Evolutionary conservation across 1,140 invertebrate species (phyloP).

Genomic region (Bilobella aurantiaca): DNA sequence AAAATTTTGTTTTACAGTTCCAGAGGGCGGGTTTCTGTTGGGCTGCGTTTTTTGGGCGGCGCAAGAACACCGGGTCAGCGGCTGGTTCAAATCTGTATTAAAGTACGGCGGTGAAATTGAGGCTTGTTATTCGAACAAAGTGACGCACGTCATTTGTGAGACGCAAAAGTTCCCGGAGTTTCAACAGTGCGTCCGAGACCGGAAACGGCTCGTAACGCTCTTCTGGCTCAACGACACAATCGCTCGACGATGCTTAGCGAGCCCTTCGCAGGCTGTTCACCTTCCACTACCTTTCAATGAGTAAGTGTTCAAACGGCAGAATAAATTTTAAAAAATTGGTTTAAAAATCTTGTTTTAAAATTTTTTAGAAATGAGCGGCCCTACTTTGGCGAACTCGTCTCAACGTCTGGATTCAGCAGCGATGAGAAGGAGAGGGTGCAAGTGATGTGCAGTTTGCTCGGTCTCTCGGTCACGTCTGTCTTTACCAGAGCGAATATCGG

Average conservation of each 20-base stretch:
- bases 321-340: no score
- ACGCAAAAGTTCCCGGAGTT: slow-evolving; percentile 79
- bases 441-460: slow-evolving; percentile 68
- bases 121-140: slow-evolving; percentile 62
- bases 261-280: slow-evolving; percentile 85
- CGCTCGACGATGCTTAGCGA: slow-evolving; percentile 65
- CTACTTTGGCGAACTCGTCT: slow-evolving; percentile 54
- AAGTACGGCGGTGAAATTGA: slow-evolving; percentile 85
- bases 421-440: slow-evolving; percentile 71
- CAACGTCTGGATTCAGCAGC: slow-evolving; percentile 72
- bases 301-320: no score
- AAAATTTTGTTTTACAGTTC: slow-evolving; percentile 50
- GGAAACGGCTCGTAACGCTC: slow-evolving; percentile 77
- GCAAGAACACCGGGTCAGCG: background rate
- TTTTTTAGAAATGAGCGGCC: slow-evolving; percentile 44
- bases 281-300: slow-evolving; percentile 67
- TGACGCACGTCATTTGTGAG: slow-evolving; percentile 84
- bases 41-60: slow-evolving; percentile 70
- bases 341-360: background rate
- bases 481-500: slow-evolving; percentile 48
- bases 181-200: slow-evolving; percentile 62
- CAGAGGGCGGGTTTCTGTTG: slow-evolving; percentile 73
- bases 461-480: slow-evolving; percentile 64
- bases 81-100: slow-evolving; percentile 71
- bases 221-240: slow-evolving; percentile 90